Evolutionary conservation across 2,113 vertebrate genomes (phyloP).

Genomic region (Abramis brama): DNA sequence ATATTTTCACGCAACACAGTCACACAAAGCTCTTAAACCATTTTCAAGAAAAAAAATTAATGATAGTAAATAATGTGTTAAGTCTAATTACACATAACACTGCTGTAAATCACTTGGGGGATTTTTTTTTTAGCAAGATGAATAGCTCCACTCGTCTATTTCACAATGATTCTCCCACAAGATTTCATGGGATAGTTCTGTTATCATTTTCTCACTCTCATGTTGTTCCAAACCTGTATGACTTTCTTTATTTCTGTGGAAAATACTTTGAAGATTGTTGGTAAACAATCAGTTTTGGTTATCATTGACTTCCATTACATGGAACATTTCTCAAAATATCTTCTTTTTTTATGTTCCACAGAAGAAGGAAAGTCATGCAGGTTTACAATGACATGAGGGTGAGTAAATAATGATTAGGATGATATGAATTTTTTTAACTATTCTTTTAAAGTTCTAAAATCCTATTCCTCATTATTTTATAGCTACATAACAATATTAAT

Average conservation of each 20-base stretch:
- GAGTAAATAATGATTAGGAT: too few species aligned
- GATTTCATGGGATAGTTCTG: background rate
- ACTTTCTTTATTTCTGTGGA: background rate
- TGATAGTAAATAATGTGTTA: conserved; percentile 1
- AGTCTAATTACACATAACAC: conserved; percentile 4
- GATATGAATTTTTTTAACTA: too few species aligned
- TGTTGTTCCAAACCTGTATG: background rate
- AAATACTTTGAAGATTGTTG: background rate
- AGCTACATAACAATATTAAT: too few species aligned
- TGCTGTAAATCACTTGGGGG: background rate
- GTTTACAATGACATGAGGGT: too few species aligned
- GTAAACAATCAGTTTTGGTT: background rate
- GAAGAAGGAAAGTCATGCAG: too few species aligned
- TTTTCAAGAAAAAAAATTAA: background rate
- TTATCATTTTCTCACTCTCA: background rate
- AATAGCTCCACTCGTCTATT: background rate
- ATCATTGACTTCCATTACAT: too few species aligned
- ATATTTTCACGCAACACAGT: conserved; percentile 17
- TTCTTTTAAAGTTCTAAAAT: too few species aligned
- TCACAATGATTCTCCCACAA: background rate
- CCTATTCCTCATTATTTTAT: too few species aligned
- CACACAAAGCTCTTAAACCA: background rate
- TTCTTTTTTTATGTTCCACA: too few species aligned
- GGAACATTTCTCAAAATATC: too few species aligned
- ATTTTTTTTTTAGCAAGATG: conserved; percentile 3